Evolutionary conservation across 1,140 invertebrate species (phyloP).

Genomic region (Asbolus verrucosus): DNA sequence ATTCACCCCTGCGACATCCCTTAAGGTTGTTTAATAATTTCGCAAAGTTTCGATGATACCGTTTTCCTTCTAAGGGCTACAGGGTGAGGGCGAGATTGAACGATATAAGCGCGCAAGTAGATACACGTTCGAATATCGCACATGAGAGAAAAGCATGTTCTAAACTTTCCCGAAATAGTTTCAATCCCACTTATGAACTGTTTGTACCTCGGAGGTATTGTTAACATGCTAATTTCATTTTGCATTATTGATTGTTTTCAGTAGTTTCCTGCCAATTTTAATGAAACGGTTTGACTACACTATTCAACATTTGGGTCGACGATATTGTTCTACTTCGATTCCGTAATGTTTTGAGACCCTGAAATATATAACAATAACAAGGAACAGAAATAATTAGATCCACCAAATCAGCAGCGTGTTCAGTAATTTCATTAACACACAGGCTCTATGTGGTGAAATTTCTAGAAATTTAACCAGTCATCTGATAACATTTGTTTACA

Average conservation of each 20-base stretch:
- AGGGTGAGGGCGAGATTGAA: conserved; percentile 14
- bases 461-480: conserved; percentile 17
- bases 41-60: conserved; percentile 42
- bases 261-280: conserved; percentile 29
- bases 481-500: conserved; percentile 22
- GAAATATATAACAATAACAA: conserved; percentile 10
- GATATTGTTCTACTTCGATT: conserved; percentile 21
- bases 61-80: conserved; percentile 40
- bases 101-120: conserved; percentile 30
- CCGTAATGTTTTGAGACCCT: conserved; percentile 1
- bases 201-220: conserved; percentile 49
- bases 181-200: conserved; percentile 42
- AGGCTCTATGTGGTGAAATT: not conserved
- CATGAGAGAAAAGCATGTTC: conserved; percentile 32
- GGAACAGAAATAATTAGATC: conserved; percentile 33
- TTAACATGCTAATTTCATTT: conserved; percentile 51
- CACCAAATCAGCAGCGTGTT: conserved; percentile 9
- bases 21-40: conserved; percentile 41
- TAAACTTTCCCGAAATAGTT: conserved; percentile 24
- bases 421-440: conserved; percentile 22
- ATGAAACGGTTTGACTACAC: conserved; percentile 12
- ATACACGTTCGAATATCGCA: conserved; percentile 36
- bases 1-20: conserved; percentile 18
- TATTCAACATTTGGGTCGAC: conserved; percentile 4
- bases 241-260: conserved; percentile 44